phyloP scores from a whole-genome alignment of 2,888 invertebrate species.

The Theretra japonica region DNA sequence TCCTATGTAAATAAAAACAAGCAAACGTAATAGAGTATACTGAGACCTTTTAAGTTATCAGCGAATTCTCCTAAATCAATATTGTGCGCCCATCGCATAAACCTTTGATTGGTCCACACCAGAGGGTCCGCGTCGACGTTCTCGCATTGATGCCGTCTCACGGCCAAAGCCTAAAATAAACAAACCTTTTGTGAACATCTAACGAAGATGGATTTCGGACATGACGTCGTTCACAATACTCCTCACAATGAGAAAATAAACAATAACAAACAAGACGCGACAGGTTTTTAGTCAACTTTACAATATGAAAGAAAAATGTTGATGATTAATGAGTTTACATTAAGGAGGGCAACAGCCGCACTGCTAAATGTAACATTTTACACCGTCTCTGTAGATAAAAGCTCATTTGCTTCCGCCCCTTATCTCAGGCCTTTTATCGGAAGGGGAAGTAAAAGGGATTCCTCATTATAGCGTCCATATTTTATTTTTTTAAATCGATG shows the following conservation, averaged over 20 bases:
- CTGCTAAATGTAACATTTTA: conserved; percentile 58
- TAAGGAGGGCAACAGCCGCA: conserved; percentile 54
- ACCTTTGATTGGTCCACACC: conserved; percentile 98
- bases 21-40: conserved; percentile 34
- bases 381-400: conserved; percentile 64
- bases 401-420: conserved; percentile 62
- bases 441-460: conserved; percentile 53
- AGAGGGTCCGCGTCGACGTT: conserved; percentile 95
- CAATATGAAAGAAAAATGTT: conserved; percentile 37
- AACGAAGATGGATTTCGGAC: conserved; percentile 52
- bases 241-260: conserved; percentile 48
- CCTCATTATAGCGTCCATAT: conserved; percentile 44
- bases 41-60: conserved; percentile 93
- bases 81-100: conserved; percentile 96
- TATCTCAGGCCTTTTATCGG: conserved; percentile 57
- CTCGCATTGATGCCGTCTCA: conserved; percentile 94
- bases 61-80: conserved; percentile 97
- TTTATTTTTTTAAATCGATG: conserved; percentile 45
- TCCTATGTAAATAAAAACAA: conserved; percentile 27
- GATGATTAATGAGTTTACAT: conserved; percentile 72
- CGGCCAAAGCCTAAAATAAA: conserved; percentile 89
- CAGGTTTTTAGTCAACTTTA: conserved; percentile 59
- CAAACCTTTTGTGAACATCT: conserved; percentile 51
- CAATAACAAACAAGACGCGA: conserved; percentile 53
- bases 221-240: conserved; percentile 49